Percentiles rank a stretch among this genome's conserved stretches.
phyloP scores from a whole-genome alignment of 2,888 invertebrate genomes.

The Endotricha flammealis region DNA sequence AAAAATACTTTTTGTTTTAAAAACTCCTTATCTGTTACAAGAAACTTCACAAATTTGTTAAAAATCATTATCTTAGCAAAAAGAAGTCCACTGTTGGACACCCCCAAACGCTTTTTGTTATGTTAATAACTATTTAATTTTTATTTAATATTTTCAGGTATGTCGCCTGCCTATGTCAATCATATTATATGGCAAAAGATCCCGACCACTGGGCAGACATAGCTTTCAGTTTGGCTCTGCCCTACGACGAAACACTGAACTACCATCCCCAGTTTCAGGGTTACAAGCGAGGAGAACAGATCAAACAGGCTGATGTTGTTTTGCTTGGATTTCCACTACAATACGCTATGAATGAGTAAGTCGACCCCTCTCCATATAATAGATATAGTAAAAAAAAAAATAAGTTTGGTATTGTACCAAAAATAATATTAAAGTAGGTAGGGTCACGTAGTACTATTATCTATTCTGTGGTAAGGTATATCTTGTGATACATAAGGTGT shows the following conservation, averaged over 20 bases:
- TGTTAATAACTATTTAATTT: conserved; percentile 11
- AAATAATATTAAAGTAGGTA: conserved; percentile 6
- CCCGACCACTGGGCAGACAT: conserved; percentile 68
- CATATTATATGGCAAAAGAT: conserved; percentile 53
- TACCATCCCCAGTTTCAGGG: conserved; percentile 79
- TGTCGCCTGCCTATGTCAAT: conserved; percentile 63
- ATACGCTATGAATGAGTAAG: conserved; percentile 72
- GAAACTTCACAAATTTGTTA: too few relatives aligned
- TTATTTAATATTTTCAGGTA: conserved; percentile 43
- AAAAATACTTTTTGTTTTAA: too few relatives aligned
- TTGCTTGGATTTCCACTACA: conserved; percentile 77
- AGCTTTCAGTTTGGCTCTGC: conserved; percentile 70
- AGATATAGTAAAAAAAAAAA: too few relatives aligned
- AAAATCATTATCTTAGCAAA: too few relatives aligned
- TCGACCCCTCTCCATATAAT: too few relatives aligned
- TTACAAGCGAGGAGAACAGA: conserved; percentile 57
- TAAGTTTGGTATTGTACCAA: too few relatives aligned
- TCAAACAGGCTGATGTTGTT: conserved; percentile 80
- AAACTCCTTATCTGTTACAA: too few relatives aligned
- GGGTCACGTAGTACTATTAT: background rate
- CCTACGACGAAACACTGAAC: conserved; percentile 64
- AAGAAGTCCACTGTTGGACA: too few relatives aligned
- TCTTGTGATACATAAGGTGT: too few relatives aligned
- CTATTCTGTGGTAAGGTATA: too few relatives aligned
- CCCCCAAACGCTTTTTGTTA: too few relatives aligned